These are phyloP conservation scores for Atherix ibis DNA, from an alignment of 2,888 invertebrate species.

Conservation along the genomic window DNA sequence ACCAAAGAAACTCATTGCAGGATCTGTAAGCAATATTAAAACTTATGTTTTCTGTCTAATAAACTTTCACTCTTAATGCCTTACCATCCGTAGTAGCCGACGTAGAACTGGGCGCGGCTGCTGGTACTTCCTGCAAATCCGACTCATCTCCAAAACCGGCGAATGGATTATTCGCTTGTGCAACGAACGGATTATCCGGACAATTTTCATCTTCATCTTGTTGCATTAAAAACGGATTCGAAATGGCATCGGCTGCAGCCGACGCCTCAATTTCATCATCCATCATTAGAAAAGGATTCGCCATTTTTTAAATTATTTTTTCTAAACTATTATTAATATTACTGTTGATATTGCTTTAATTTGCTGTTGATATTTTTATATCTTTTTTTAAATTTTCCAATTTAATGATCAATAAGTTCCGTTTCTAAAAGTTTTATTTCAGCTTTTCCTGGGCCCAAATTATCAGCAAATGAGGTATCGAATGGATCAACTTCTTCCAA, in stretches of 20 bases:
- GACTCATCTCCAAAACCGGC: slow-evolving; percentile 38
- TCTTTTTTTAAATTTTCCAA: not conserved
- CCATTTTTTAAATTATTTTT: slow-evolving; percentile 35
- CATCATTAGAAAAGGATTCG: slow-evolving; percentile 67
- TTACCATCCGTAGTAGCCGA: slow-evolving; percentile 3
- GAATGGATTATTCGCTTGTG: slow-evolving; percentile 47
- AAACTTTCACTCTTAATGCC: too few relatives aligned
- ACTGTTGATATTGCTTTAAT: not conserved
- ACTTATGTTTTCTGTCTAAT: too few relatives aligned
- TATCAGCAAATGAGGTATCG: slow-evolving; percentile 69
- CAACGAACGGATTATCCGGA: slow-evolving; percentile 55
- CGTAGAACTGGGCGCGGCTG: slow-evolving; percentile 5
- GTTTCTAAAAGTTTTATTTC: slow-evolving; percentile 63
- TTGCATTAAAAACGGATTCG: slow-evolving; percentile 54
- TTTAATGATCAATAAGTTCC: slow-evolving; percentile 46
- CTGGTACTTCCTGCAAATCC: slow-evolving; percentile 11
- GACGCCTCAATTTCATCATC: slow-evolving; percentile 42
- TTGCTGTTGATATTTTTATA: not conserved
- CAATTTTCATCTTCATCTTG: slow-evolving; percentile 18
- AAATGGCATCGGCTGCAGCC: slow-evolving; percentile 29
- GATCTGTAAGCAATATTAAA: slow-evolving; percentile 23
- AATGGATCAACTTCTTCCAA: slow-evolving; percentile 57
- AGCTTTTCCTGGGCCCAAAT: slow-evolving; percentile 60
- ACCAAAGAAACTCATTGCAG: slow-evolving; percentile 33
- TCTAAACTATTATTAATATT: slow-evolving; percentile 5